A percentile compares a stretch with the other conserved stretches of the same genome.
These are phyloP conservation scores for Otus scops DNA, from an alignment of 2,797 vertebrate genomes.

Conservation along the genomic window DNA sequence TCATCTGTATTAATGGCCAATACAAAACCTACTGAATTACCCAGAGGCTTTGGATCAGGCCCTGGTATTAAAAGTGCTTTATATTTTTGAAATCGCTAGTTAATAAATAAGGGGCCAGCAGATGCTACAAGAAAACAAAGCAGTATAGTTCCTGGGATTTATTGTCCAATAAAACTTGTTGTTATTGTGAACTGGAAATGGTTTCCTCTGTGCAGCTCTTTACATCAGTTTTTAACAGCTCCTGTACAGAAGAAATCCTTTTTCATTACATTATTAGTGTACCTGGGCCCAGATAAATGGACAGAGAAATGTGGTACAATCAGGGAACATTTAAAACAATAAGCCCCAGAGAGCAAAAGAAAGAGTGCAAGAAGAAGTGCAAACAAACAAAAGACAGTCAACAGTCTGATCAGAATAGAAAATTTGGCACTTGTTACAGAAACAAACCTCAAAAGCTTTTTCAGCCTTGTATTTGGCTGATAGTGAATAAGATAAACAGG, in stretches of 20 bases:
- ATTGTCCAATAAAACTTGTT: slow-evolving; percentile 57
- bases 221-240: slow-evolving; percentile 48
- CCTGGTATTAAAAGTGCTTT: slow-evolving; percentile 40
- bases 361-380: background rate
- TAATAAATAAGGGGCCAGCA: slow-evolving; percentile 51
- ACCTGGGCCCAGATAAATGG: slow-evolving; percentile 44
- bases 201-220: slow-evolving; percentile 46
- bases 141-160: slow-evolving; percentile 52
- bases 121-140: slow-evolving; percentile 46
- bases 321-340: background rate
- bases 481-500: slow-evolving; percentile 49
- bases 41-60: background rate
- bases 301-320: slow-evolving; percentile 52
- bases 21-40: background rate
- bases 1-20: background rate
- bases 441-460: slow-evolving; percentile 57
- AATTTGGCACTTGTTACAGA: slow-evolving; percentile 14
- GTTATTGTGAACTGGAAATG: slow-evolving; percentile 55
- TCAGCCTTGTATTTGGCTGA: slow-evolving; percentile 46
- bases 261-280: slow-evolving; percentile 34
- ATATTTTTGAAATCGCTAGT: slow-evolving; percentile 32
- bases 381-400: background rate
- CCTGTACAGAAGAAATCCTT: slow-evolving; percentile 25
- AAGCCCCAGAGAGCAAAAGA: background rate
- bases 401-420: slow-evolving; percentile 17